Conservation (phyloP, 2,113 vertebrate genomes). For the Lipotes vexillifer region DNA sequence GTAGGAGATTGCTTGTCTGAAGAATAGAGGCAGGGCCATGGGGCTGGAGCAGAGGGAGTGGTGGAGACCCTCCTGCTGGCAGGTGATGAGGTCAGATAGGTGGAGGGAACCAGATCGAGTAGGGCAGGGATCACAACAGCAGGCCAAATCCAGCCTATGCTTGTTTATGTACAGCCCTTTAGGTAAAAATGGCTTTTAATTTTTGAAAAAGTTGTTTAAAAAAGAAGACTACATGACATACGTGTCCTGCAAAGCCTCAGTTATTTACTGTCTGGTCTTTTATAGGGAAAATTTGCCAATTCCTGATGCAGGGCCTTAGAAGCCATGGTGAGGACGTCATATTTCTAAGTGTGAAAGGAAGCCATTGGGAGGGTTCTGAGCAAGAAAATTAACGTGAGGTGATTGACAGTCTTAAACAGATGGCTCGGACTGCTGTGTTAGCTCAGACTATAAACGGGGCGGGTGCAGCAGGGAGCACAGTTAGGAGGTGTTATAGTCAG, state of each 20-base stretch:
- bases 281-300: background rate
- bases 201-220: background rate
- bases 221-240: background rate
- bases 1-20: background rate
- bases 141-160: background rate
- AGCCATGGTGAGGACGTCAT: background rate
- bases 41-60: background rate
- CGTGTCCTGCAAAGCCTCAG: background rate
- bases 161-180: background rate
- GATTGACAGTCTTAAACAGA: background rate
- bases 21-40: background rate
- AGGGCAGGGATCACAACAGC: background rate
- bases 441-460: too few relatives aligned
- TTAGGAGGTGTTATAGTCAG: too few relatives aligned
- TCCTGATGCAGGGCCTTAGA: background rate
- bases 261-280: background rate
- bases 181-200: background rate
- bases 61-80: rapidly evolving
- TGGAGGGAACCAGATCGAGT: too few relatives aligned
- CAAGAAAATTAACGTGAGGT: background rate
- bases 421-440: background rate
- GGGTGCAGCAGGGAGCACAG: too few relatives aligned
- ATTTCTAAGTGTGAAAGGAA: background rate
- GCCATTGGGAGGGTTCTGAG: background rate
- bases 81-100: background rate